Base-by-base conservation (phyloP, 2,797 vertebrate species). In the Hemitrygon akajei region DNA sequence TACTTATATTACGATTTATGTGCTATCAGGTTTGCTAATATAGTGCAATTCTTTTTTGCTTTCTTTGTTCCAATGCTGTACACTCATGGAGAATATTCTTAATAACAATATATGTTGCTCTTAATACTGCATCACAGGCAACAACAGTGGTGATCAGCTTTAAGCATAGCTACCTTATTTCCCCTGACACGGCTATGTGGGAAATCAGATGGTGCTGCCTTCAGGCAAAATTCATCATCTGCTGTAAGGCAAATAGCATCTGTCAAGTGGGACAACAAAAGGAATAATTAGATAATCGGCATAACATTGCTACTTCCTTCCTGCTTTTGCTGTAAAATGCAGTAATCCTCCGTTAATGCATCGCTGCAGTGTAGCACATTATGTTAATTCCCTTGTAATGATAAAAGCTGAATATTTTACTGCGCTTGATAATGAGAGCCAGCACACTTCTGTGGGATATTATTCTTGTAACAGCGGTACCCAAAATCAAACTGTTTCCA, bases 201-300 rank as follows among this genome's bases (percentile, higher is more conserved):
- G 27, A 93, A 47, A 56, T 56, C 25, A 93, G 37, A 76, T 76
- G 40, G 40, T 93, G 71, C 40, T 16, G 91, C 71, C 91, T 93
- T 58, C 69, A 75, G 47, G 71, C 40, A 93, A 76, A 93, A 58
- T 93, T 40, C 25, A 30, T 93, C 37, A 75, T 76, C 91, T 76
- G 91, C 40, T 76, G 69, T 75, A 93, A 56, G 40, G 91, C 73
- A 76, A 89, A n/a, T 71, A n/a, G 20, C 66, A 91, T 91, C 47
- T 93, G 73, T 76, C 25, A 75, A 58, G 91, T 73, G n/a, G 71
- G 37, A 76, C 71, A 76, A 30, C 91, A 93, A 89, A 89, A 18
- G 60, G 20, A 30, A 66, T 37, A 37, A 93, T 93, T 93, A 75
- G 71, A 71, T 71, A 73, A 47, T 27, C 37, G 30, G 89, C 66